Base-by-base conservation (phyloP, 1,140 invertebrate species). In the Drosophila mayri region DNA sequence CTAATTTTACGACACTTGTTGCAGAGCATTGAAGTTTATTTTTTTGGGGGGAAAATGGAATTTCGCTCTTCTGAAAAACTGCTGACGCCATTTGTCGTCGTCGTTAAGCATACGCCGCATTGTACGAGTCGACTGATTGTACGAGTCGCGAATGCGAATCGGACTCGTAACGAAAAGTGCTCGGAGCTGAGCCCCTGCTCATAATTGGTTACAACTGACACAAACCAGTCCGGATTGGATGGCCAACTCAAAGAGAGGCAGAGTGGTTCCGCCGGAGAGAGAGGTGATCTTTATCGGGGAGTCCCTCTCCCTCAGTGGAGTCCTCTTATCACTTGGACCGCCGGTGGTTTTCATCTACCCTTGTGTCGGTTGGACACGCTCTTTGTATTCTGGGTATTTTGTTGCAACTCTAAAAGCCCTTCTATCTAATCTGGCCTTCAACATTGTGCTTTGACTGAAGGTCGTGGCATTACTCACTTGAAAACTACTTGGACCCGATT, bases 161-260 rank as follows among this genome's bases (percentile, higher is more conserved):
- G 44, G 44, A 65, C 18, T 40, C 43, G 32, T 6, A 64, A 38
- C 28, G 54, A 28, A 66, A 60, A 44, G 54, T 46, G 16, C 32
- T 37, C 57, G 14, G 14, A 35, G 35, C 65, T 35, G 44, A 65
- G 44, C 61, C 61, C 35, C 28, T 37, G 32, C 68, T 71, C 68
- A 71, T 71, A 72, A 71, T 72, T 72, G 68, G 68, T 72, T 72
- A 72, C 68, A 71, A 72, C 68, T 72, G 68, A 72, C 68, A 37
- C 41, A 72, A 72, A 71, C 68, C 44, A 72, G 68, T 59, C 68
- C 67, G 52, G 52, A 40, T 72, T 52, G 68, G 68, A 71, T 72
- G 68, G 65, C 66, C 68, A 72, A 72, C 43, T 71, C 11, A 32
- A 28, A 35, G 46, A 66, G 61, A 35, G 41, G 16, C 20, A 20